Evolutionary conservation across 2,113 vertebrate species (phyloP).

Genomic region (Vimba vimba): DNA sequence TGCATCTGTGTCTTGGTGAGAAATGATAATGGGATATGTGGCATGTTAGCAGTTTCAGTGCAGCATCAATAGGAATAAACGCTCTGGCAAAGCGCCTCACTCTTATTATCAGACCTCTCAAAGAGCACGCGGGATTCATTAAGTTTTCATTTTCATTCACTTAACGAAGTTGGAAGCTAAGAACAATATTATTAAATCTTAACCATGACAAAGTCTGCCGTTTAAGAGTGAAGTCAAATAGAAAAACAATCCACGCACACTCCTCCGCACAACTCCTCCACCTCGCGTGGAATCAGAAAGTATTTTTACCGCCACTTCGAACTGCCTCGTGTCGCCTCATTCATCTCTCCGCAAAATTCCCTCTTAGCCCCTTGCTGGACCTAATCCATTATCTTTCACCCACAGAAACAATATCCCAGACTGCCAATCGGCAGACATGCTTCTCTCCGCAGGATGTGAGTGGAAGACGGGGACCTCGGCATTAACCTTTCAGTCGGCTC

Average conservation of each 20-base stretch:
- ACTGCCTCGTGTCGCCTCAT: constrained; percentile 47
- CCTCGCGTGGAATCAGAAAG: constrained; percentile 38
- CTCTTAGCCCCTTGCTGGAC: constrained; percentile 46
- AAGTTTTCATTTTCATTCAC: constrained; percentile 67
- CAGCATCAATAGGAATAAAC: constrained; percentile 53
- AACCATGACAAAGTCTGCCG: constrained; percentile 58
- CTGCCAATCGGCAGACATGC: constrained; percentile 37
- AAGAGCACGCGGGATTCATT: constrained; percentile 66
- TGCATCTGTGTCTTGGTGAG: constrained; percentile 44
- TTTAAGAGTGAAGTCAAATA: constrained; percentile 50
- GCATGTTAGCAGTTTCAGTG: constrained; percentile 45
- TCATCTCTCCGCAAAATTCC: constrained; percentile 46
- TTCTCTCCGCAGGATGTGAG: constrained; percentile 45
- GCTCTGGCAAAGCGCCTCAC: constrained; percentile 55
- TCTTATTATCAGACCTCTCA: constrained; percentile 70
- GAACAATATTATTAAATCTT: constrained; percentile 59
- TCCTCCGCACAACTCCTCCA: neutral
- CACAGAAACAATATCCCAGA: constrained; percentile 56
- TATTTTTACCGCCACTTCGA: constrained; percentile 37
- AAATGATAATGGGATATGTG: constrained; percentile 31
- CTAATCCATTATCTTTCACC: constrained; percentile 64
- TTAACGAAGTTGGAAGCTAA: constrained; percentile 60
- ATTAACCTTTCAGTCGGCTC: constrained; percentile 51
- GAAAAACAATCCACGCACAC: neutral
- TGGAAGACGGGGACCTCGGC: constrained; percentile 38